These are phyloP conservation scores for Forficula auricularia DNA, from an alignment of 1,140 invertebrate genomes.

Conservation along the genomic window DNA sequence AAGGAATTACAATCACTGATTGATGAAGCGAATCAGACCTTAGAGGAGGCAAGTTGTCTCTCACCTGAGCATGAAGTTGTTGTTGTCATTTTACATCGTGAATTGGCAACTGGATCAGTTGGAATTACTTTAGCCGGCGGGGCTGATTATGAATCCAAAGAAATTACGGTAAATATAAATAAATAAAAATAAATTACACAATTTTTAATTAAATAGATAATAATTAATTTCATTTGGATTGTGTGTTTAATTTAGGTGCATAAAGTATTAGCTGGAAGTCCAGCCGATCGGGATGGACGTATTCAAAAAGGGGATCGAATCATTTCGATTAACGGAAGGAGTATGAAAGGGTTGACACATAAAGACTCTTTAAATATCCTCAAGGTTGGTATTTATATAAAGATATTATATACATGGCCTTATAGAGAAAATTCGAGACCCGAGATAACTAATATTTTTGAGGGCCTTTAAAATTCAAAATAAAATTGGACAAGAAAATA, in stretches of 20 bases:
- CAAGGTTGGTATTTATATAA: slow-evolving; percentile 36
- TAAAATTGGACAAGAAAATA: too few species aligned
- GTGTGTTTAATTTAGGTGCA: too few species aligned
- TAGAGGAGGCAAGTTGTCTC: slow-evolving; percentile 31
- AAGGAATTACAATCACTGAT: slow-evolving; percentile 42
- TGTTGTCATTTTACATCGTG: slow-evolving; percentile 41
- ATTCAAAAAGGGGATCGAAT: slow-evolving; percentile 76
- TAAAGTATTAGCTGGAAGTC: slow-evolving; percentile 64
- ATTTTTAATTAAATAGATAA: too few species aligned
- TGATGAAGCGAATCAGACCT: slow-evolving; percentile 39
- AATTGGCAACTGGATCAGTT: slow-evolving; percentile 50
- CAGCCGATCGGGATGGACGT: slow-evolving; percentile 67
- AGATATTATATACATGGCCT: background rate
- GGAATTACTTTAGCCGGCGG: slow-evolving; percentile 76
- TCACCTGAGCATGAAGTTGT: slow-evolving; percentile 33
- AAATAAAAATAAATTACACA: too few species aligned
- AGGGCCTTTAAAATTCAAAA: too few species aligned
- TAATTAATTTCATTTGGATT: too few species aligned
- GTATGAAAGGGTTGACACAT: slow-evolving; percentile 63
- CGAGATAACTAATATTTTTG: too few species aligned
- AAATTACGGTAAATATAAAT: slow-evolving; percentile 71
- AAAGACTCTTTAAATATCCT: slow-evolving; percentile 66
- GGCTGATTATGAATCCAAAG: slow-evolving; percentile 73
- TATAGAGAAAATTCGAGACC: too few species aligned
- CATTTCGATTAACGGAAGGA: slow-evolving; percentile 72